Evolutionary conservation across 2,797 vertebrate species (phyloP), one percentile per base, ranked within the genome.

Genomic region (Neopelma chrysocephalum): DNA sequence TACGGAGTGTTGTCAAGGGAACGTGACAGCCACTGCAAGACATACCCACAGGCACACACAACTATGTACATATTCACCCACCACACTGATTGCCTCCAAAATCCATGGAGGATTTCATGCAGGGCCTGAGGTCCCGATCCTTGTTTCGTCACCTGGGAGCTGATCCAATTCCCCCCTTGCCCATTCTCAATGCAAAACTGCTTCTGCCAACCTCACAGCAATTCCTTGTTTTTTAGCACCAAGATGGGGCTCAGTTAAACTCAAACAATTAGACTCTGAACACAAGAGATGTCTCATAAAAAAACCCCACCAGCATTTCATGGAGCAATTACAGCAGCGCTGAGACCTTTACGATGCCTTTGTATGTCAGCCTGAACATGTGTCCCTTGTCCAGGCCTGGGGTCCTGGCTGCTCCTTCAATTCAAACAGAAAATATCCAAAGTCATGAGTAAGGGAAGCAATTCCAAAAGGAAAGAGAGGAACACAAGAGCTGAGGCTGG

Each of bases 1-100:
- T 40, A 82, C 32, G 40, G 80, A 80, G 61, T 76, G 95, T 93
- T 93, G 95, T 87, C 95, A 93, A 94, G 95, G 93, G 92, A 96
- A 94, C 86, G 22, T 87, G 94, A 79, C 72, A 95, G 88, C 19
- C 82, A 6, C 78, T 36, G 93, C 92, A 62, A 94, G 94, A 70
- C 2, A 3, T 7, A 15, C 58, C 71, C 71, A 14, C 71, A 32
- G 70, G 71, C 92, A 69, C 64, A 5, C 82, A 36, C 2, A 36
- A 57, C 72, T 50, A 3, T 2, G 2, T 2, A 51, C 0, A 1
- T 14, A 4, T 15, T 69, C 27, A 12, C 81, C 83, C 83, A 31
- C 71, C 2, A 15, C n/a, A 2, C 47, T 34, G 40, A 45, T 71
- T 87, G 43, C 65, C 70, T 48, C 88, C 14, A 18, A 73, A 86